Evolutionary conservation across 2,888 invertebrate genomes (phyloP).

Genomic region (Pomacea canaliculata): DNA sequence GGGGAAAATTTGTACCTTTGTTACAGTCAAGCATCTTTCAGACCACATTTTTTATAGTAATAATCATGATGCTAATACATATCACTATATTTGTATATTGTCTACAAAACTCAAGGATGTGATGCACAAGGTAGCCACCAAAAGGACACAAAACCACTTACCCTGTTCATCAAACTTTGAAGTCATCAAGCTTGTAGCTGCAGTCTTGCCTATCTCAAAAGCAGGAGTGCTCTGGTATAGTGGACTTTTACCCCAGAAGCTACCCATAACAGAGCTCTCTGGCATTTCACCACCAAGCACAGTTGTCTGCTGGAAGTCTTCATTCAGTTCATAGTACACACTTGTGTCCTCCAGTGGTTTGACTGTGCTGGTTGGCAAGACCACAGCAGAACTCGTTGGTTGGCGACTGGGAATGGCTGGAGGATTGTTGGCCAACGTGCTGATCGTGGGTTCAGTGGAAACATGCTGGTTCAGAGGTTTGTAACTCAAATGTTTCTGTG

Average conservation of each 20-base stretch:
- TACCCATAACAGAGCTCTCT: constrained; percentile 11
- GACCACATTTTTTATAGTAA: no score
- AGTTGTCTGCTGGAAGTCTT: constrained; percentile 16
- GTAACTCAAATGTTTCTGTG: constrained; percentile 44
- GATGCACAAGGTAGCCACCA: no score
- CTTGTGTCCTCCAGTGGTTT: constrained; percentile 2
- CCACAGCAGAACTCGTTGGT: no score
- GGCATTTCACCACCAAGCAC: constrained; percentile 7
- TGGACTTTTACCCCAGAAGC: constrained; percentile 25
- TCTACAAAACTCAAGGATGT: no score
- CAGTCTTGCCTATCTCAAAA: constrained; percentile 4
- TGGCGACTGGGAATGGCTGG: no score
- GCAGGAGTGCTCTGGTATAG: constrained; percentile 22
- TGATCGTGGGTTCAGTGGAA: neutral
- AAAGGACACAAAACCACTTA: neutral
- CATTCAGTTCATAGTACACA: constrained; percentile 21
- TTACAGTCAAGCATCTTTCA: no score
- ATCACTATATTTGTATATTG: no score
- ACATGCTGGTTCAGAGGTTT: constrained; percentile 25
- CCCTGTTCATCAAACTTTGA: constrained; percentile 16
- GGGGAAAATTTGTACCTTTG: neutral
- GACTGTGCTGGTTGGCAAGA: neutral
- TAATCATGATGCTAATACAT: no score
- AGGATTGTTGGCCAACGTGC: neutral
- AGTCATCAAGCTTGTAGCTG: constrained; percentile 7